These are phyloP conservation scores for Hyalella azteca DNA, from an alignment of 2,888 invertebrate species.

Conservation along the genomic window DNA sequence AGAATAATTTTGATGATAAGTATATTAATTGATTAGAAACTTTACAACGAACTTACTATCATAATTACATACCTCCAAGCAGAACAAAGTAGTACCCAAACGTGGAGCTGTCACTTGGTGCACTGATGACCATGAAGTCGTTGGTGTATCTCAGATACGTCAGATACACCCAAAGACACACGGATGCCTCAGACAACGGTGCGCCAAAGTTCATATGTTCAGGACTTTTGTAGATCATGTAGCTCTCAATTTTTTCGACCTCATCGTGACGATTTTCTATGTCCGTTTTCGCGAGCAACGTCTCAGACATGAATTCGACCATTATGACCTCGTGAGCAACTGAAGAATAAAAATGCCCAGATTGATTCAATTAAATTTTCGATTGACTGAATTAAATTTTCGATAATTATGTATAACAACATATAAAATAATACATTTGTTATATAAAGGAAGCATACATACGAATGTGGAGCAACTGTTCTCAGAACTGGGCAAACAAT, in stretches of 20 bases:
- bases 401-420: too few relatives aligned
- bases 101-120: neutral
- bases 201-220: neutral
- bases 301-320: neutral
- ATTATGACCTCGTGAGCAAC: neutral
- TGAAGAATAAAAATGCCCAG: too few relatives aligned
- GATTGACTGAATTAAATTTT: too few relatives aligned
- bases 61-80: neutral
- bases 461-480: too few relatives aligned
- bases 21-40: too few relatives aligned
- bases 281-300: neutral
- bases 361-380: too few relatives aligned
- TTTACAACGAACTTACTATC: too few relatives aligned
- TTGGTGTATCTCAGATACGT: conserved; percentile 7
- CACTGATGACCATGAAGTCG: conserved; percentile 3
- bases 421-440: too few relatives aligned
- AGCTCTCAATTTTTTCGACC: neutral
- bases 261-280: neutral
- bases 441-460: too few relatives aligned
- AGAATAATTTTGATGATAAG: too few relatives aligned
- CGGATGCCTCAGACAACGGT: neutral
- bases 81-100: neutral
- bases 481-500: too few relatives aligned
- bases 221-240: neutral
- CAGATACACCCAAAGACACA: conserved; percentile 6